A percentile compares a stretch with the other conserved stretches of the same genome.
phyloP scores from a whole-genome alignment of 2,888 invertebrate species.

The Trachelus stipa region DNA sequence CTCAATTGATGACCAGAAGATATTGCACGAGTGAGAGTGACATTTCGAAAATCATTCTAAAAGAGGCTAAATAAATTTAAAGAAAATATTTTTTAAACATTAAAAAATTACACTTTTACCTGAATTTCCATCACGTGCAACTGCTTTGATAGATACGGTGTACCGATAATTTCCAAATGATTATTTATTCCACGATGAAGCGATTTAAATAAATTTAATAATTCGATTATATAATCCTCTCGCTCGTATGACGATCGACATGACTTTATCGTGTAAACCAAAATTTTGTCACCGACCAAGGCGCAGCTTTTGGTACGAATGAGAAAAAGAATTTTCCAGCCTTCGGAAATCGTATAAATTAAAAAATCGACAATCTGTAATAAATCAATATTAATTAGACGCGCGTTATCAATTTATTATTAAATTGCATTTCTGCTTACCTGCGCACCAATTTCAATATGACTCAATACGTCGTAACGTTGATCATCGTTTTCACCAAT shows the following conservation, averaged over 20 bases:
- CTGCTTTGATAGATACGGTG: slow-evolving; percentile 49
- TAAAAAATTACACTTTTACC: slow-evolving; percentile 28
- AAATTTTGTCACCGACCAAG: slow-evolving; percentile 33
- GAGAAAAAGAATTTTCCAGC: slow-evolving; percentile 40
- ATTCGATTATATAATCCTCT: slow-evolving; percentile 31
- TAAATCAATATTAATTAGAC: not conserved
- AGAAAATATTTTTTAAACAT: not conserved
- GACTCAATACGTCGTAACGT: not conserved
- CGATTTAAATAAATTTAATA: slow-evolving; percentile 32
- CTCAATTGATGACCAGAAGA: slow-evolving; percentile 63
- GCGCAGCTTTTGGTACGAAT: slow-evolving; percentile 23
- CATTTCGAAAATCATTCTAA: slow-evolving; percentile 38
- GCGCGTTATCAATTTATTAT: not conserved
- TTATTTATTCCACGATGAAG: slow-evolving; percentile 35
- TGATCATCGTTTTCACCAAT: slow-evolving; percentile 15
- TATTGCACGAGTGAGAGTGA: slow-evolving; percentile 33
- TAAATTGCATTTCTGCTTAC: not conserved
- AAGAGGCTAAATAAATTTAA: not conserved
- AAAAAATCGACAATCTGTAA: slow-evolving; percentile 46
- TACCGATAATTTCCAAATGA: slow-evolving; percentile 35
- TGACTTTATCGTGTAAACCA: slow-evolving; percentile 37
- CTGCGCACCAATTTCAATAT: not conserved
- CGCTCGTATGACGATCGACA: slow-evolving; percentile 10
- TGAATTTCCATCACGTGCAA: slow-evolving; percentile 45
- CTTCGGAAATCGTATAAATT: slow-evolving; percentile 34